Percentiles rank a stretch among this genome's conserved stretches.
Evolutionary conservation across 2,797 vertebrate genomes (phyloP).

Genomic region (Tachyglossus aculeatus): DNA sequence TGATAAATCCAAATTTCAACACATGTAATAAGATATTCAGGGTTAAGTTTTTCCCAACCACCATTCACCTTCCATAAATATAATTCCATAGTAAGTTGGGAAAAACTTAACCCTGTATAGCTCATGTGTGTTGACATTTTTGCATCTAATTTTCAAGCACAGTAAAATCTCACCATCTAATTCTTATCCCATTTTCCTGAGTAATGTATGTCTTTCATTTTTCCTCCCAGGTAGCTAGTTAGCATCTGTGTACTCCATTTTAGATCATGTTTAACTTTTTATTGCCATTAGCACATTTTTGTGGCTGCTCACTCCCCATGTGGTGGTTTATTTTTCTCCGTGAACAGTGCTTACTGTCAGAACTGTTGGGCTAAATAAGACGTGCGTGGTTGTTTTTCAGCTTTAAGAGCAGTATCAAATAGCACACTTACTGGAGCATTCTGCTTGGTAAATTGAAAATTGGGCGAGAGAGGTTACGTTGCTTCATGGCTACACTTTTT

Average conservation of each 20-base stretch:
- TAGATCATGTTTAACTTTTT: not conserved
- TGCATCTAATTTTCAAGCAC: not conserved
- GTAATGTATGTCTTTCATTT: not conserved
- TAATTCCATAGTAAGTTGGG: no score
- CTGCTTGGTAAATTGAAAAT: constrained; percentile 43
- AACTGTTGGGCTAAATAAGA: not conserved
- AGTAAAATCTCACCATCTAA: not conserved
- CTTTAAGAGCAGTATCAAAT: constrained; percentile 19
- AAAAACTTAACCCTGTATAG: no score
- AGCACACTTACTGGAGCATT: constrained; percentile 52
- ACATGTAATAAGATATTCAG: no score
- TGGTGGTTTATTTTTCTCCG: not conserved
- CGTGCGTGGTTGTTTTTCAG: not conserved
- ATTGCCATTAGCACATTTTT: accelerated
- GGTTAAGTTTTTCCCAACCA: no score
- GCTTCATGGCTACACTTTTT: constrained; percentile 11
- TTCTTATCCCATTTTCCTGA: not conserved
- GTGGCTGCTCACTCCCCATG: not conserved
- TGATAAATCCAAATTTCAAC: no score
- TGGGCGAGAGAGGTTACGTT: constrained; percentile 20
- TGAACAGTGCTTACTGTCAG: not conserved
- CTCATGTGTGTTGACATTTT: no score
- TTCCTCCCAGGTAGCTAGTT: not conserved
- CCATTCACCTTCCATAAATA: no score
- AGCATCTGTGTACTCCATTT: not conserved